These are phyloP conservation scores for Columbina picui DNA, from an alignment of 2,113 vertebrate species.

Conservation along the genomic window DNA sequence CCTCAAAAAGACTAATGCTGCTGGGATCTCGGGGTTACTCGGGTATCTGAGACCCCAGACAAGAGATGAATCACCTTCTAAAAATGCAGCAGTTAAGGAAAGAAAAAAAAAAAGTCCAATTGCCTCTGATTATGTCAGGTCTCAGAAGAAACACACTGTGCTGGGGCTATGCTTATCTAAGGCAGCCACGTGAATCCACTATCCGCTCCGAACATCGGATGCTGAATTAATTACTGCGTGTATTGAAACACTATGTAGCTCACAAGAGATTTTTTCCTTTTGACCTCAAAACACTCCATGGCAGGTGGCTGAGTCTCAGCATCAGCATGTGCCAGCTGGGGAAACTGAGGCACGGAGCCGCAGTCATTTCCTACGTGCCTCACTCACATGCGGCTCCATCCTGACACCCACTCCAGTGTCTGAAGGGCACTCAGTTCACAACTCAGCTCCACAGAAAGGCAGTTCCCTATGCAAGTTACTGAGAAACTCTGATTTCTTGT, in stretches of 20 bases:
- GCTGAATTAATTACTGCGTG: slow-evolving; percentile 16
- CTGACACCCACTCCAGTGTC: not conserved
- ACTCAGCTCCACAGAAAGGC: not conserved
- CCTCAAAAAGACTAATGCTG: slow-evolving; percentile 25
- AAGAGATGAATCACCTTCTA: slow-evolving; percentile 51
- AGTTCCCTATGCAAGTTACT: not conserved
- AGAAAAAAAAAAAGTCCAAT: not conserved
- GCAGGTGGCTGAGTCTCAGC: not conserved
- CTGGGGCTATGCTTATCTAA: slow-evolving; percentile 37
- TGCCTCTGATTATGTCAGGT: slow-evolving; percentile 38
- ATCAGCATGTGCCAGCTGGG: not conserved
- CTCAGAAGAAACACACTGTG: slow-evolving; percentile 34
- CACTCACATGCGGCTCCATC: not conserved
- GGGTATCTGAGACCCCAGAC: slow-evolving; percentile 13
- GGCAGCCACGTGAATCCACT: slow-evolving; percentile 7
- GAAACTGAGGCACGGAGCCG: not conserved
- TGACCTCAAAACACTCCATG: not conserved
- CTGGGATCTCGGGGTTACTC: slow-evolving; percentile 18
- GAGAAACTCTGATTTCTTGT: not conserved
- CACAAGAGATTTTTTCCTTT: not conserved
- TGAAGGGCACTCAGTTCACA: not conserved
- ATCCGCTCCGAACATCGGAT: not conserved
- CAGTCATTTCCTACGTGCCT: not conserved
- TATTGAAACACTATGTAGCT: not conserved
- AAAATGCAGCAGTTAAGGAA: slow-evolving; percentile 47